These are phyloP conservation scores for Spodoptera frugiperda DNA, from an alignment of 1,140 invertebrate genomes.

Conservation along the genomic window DNA sequence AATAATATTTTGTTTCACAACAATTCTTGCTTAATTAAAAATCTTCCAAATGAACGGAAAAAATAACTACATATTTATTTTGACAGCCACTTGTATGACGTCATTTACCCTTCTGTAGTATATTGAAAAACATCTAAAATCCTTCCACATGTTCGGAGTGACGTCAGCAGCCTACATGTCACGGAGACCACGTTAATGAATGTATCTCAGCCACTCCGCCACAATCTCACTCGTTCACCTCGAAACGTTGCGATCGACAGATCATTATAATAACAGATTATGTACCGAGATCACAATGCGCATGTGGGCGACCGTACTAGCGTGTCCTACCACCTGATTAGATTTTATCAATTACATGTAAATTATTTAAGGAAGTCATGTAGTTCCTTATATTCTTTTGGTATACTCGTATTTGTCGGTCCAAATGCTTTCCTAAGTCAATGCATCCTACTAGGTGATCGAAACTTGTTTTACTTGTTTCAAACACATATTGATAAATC, in stretches of 20 bases:
- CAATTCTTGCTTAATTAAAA: too few species aligned
- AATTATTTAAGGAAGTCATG: slow-evolving; percentile 12
- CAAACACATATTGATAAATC: not conserved
- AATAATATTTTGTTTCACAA: too few species aligned
- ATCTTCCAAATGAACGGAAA: not conserved
- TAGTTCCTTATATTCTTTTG: not conserved
- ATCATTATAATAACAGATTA: slow-evolving; percentile 39
- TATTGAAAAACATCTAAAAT: not conserved
- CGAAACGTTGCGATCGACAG: slow-evolving; percentile 34
- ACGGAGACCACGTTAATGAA: slow-evolving; percentile 26
- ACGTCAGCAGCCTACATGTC: slow-evolving; percentile 1
- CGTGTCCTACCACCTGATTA: slow-evolving; percentile 1
- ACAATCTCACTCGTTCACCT: slow-evolving; percentile 30
- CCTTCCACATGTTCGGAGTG: not conserved
- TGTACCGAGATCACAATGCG: slow-evolving; percentile 11
- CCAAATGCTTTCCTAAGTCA: not conserved
- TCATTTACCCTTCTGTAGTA: not conserved
- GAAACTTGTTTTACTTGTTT: slow-evolving; percentile 9
- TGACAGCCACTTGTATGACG: not conserved
- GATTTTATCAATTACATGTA: not conserved
- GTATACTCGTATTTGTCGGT: too few species aligned
- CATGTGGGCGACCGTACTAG: not conserved
- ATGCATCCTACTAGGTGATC: slow-evolving; percentile 23
- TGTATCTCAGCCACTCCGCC: slow-evolving; percentile 1
- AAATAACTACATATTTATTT: too few species aligned